Evolutionary conservation across 2,113 vertebrate genomes (phyloP), one percentile per base, ranked within the genome.

Genomic region (Elephas maximus): DNA sequence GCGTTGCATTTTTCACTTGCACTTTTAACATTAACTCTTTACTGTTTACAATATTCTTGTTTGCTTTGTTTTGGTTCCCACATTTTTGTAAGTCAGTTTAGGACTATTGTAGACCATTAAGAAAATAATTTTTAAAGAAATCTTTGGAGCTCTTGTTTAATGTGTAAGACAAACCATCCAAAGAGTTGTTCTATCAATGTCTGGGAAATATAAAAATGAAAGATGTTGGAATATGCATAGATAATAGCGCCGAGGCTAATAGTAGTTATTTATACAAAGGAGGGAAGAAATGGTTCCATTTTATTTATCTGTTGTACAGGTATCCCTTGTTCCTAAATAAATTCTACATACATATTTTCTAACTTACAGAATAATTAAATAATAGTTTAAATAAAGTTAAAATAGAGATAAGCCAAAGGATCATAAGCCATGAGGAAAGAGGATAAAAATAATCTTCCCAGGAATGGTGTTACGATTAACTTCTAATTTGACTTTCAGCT

Each of bases 21-120:
- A 23, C 84, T 96, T 97, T 95, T 86, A 93, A 88, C 86, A 94
- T 98, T 98, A 98, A 98, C 97, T 97, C 98, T 98, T 98, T 95
- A 80, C 65, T 76, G 73, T 96, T 97, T 93, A 94, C 15, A 90
- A 37, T 94, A 95, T 90, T 95, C 57, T 74, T 79, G n/a, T 85
- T 97, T 93, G 51, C 69, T 93, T 84, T 9, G 1, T 57, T 96
- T 91, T 96, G 88, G 92, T 65, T 88, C 23, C 11, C 9, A 28
- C 20, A 9, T 45, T 96, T 95, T 78, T 90, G 10, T 65, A 45
- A 91, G 86, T 67, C 74, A 82, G 21, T 83, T 80, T 60, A 86
- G n/a, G 33, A 89, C 44, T 81, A 62, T 1, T 80, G 24, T 60
- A 69, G 65, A 84, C 18, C 30, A 77, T 79, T 73, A 37, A 96